phyloP scores from a whole-genome alignment of 2,113 vertebrate species.

The Centropristis striata region DNA sequence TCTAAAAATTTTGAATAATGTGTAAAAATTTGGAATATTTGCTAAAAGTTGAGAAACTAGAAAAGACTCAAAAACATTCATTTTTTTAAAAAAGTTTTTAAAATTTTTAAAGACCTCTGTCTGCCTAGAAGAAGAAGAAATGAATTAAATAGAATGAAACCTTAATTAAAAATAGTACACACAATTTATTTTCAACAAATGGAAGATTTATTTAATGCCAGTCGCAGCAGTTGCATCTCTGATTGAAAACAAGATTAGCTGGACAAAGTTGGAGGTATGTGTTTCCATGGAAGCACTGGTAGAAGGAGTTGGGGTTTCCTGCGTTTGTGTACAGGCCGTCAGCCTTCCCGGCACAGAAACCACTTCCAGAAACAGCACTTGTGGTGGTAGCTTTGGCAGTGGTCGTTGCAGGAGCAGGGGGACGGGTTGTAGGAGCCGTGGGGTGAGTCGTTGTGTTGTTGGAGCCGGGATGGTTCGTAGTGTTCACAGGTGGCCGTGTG shows the following conservation, averaged over 20 bases:
- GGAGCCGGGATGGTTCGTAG: background rate
- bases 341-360: conserved; percentile 64
- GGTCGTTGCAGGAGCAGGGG: background rate
- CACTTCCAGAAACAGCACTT: conserved; percentile 15
- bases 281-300: conserved; percentile 56
- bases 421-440: background rate
- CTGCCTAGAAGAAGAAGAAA: background rate
- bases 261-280: conserved; percentile 52
- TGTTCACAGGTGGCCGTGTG: conserved; percentile 6
- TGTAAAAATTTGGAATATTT: no score
- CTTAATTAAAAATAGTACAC: background rate
- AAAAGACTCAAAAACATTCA: no score
- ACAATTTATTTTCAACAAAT: background rate
- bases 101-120: no score
- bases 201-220: conserved; percentile 55
- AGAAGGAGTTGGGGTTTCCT: conserved; percentile 49
- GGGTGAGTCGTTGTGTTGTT: background rate
- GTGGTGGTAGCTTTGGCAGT: conserved; percentile 20
- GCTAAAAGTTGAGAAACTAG: no score
- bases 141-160: background rate
- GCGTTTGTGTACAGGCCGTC: conserved; percentile 63
- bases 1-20: no score
- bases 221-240: conserved; percentile 70
- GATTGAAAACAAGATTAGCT: conserved; percentile 59
- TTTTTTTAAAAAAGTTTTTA: no score